phyloP scores from a whole-genome alignment of 2,888 invertebrate species.

The Sinotaia quadrata region DNA sequence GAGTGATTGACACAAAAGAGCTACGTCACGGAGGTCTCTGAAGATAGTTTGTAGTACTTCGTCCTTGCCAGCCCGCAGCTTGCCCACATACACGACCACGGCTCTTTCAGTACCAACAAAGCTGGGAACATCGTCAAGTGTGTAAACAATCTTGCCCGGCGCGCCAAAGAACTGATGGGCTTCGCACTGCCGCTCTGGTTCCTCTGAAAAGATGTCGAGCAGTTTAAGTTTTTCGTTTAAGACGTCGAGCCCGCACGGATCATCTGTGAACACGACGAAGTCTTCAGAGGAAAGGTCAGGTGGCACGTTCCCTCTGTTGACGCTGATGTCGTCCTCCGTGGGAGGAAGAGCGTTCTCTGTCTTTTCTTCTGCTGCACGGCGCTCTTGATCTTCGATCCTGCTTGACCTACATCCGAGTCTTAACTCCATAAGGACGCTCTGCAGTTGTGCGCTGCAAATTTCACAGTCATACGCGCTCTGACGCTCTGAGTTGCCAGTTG shows the following conservation, averaged over 20 bases:
- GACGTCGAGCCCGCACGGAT: not conserved
- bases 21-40: not conserved
- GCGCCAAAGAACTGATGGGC: not conserved
- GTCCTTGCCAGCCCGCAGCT: not conserved
- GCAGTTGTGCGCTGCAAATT: not conserved
- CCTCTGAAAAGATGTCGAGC: not conserved
- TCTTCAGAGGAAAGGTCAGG: not conserved
- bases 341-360: not conserved
- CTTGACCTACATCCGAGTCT: too few species aligned
- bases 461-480: not conserved
- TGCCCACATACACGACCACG: constrained; percentile 12
- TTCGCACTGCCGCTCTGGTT: not conserved
- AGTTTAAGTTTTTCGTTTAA: not conserved
- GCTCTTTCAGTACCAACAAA: constrained; percentile 17
- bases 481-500: not conserved
- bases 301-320: constrained; percentile 13
- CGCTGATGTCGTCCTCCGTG: not conserved
- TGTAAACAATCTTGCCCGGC: not conserved
- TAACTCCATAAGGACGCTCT: not conserved
- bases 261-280: not conserved
- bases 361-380: not conserved
- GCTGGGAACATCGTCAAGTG: constrained; percentile 5
- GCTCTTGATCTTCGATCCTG: not conserved
- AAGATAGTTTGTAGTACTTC: not conserved
- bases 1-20: constrained; percentile 17